Evolutionary conservation across 2,113 vertebrate species (phyloP).

Genomic region (Gymnobelideus leadbeateri): DNA sequence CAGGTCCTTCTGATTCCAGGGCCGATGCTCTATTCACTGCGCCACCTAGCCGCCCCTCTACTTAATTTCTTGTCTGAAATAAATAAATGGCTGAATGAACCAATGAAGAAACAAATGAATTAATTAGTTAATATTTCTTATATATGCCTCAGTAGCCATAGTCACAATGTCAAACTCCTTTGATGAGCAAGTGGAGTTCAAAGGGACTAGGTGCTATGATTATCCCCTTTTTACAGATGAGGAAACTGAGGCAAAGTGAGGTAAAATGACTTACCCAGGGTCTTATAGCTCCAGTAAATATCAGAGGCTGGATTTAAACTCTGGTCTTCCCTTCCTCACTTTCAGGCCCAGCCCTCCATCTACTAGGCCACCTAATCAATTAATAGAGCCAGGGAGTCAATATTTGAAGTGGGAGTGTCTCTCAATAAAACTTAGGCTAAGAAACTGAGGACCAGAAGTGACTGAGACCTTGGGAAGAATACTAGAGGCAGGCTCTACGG

Average conservation of each 20-base stretch:
- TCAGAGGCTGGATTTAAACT: not conserved
- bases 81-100: not conserved
- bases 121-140: not conserved
- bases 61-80: not conserved
- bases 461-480: not conserved
- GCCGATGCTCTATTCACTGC: too few relatives aligned
- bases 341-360: not conserved
- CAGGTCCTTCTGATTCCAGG: too few relatives aligned
- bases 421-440: not conserved
- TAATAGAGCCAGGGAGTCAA: not conserved
- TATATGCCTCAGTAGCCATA: not conserved
- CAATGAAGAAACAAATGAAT: not conserved
- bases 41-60: too few relatives aligned
- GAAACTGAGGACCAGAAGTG: not conserved
- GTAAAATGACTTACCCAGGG: not conserved
- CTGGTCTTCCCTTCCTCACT: not conserved
- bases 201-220: not conserved
- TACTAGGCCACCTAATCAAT: not conserved
- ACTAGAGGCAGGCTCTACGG: not conserved
- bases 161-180: not conserved
- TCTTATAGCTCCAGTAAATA: not conserved
- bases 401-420: not conserved
- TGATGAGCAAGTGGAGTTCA: not conserved
- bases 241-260: not conserved
- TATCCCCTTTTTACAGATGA: not conserved